These are phyloP conservation scores for Neogale vison DNA, from an alignment of 2,113 vertebrate species.

Conservation along the genomic window DNA sequence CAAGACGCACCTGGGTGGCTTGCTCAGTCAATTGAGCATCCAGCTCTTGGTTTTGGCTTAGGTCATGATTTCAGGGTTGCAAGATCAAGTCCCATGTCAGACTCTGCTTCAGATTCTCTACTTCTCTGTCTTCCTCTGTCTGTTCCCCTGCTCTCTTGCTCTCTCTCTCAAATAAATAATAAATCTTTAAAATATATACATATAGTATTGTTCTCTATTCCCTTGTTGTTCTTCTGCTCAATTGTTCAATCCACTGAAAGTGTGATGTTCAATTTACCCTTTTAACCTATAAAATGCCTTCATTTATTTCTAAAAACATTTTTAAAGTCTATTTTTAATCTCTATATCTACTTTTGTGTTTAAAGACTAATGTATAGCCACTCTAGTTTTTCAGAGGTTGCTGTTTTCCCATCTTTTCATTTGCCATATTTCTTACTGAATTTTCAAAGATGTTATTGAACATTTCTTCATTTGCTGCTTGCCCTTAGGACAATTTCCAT, in stretches of 20 bases:
- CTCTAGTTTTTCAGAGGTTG: background rate
- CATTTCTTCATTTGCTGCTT: background rate
- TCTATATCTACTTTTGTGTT: background rate
- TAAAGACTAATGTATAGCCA: background rate
- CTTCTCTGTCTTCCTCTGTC: too few relatives aligned
- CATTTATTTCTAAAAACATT: background rate
- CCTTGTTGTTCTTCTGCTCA: background rate
- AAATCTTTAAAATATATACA: background rate
- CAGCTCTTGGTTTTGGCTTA: too few relatives aligned
- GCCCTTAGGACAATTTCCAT: background rate
- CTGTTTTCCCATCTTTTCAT: background rate
- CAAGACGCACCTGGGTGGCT: too few relatives aligned
- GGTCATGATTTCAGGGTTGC: too few relatives aligned
- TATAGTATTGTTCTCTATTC: background rate
- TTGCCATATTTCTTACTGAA: background rate
- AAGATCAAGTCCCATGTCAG: too few relatives aligned
- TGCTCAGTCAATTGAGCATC: too few relatives aligned
- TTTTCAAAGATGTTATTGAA: background rate
- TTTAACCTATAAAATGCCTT: too few relatives aligned
- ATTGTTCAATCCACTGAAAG: background rate
- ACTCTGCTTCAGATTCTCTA: too few relatives aligned
- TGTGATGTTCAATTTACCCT: background rate
- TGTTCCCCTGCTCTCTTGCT: too few relatives aligned
- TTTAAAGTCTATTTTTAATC: background rate
- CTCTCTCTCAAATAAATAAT: too few relatives aligned